phyloP scores from a whole-genome alignment of 2,888 invertebrate genomes.

The Heliconius aoede region DNA sequence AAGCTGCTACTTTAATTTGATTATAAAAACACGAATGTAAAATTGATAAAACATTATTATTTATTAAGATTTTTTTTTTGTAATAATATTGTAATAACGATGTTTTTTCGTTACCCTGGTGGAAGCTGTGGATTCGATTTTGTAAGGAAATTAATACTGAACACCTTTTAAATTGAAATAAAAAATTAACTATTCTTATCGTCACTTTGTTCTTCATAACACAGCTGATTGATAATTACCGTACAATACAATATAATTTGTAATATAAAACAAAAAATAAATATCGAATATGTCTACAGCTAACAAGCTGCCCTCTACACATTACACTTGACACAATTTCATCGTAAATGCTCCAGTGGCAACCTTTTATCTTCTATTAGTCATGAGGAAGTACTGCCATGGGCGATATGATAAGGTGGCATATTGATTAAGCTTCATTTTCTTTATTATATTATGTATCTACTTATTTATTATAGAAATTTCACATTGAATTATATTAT shows the following conservation, averaged over 20 bases:
- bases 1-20: neutral
- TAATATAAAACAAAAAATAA: neutral
- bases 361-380: constrained; percentile 35
- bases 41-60: neutral
- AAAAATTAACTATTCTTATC: neutral
- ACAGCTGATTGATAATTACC: neutral
- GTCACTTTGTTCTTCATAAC: neutral
- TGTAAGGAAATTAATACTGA: neutral
- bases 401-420: constrained; percentile 11
- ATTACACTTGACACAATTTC: constrained; percentile 35
- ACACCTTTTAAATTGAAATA: neutral
- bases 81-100: neutral
- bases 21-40: neutral
- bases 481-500: too few species aligned
- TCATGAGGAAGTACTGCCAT: constrained; percentile 31
- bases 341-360: constrained; percentile 29
- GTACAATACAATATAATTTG: constrained; percentile 2
- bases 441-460: neutral
- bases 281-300: constrained; percentile 20
- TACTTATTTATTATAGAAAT: neutral
- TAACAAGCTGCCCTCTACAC: constrained; percentile 33
- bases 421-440: constrained; percentile 5
- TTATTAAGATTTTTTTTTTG: neutral
- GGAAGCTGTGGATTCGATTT: neutral
- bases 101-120: neutral